Percentiles rank a stretch among this genome's conserved stretches.
These are phyloP conservation scores for Sebastes ruberrimus DNA, from an alignment of 2,797 vertebrate genomes.

Conservation along the genomic window DNA sequence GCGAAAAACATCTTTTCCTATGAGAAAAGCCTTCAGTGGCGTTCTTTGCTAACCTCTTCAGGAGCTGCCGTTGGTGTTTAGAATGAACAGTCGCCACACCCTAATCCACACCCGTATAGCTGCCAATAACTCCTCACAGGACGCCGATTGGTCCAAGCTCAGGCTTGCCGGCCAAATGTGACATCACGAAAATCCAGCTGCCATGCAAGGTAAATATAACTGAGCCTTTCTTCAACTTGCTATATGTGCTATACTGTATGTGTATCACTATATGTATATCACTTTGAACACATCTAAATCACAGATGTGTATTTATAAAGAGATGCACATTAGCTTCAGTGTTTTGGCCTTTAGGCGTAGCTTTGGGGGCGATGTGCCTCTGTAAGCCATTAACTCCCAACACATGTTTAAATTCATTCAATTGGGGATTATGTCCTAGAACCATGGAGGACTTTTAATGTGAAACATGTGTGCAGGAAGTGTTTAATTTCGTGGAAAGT, in stretches of 20 bases:
- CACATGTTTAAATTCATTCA: not conserved
- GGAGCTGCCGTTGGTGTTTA: too few relatives aligned
- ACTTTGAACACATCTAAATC: not conserved
- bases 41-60: too few relatives aligned
- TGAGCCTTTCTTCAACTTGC: not conserved
- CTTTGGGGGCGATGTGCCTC: not conserved
- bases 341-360: not conserved
- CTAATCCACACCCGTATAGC: too few relatives aligned
- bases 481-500: not conserved
- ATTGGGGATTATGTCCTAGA: not conserved
- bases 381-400: not conserved
- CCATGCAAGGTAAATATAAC: not conserved
- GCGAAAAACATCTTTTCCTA: too few relatives aligned
- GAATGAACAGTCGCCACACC: too few relatives aligned
- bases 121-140: too few relatives aligned
- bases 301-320: not conserved
- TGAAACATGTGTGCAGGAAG: not conserved
- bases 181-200: too few relatives aligned
- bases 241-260: not conserved
- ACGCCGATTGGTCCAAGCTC: too few relatives aligned
- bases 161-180: too few relatives aligned
- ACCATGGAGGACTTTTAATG: not conserved
- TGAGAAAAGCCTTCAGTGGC: too few relatives aligned
- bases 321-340: not conserved
- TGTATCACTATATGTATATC: too few relatives aligned